Conservation (phyloP, 2,113 vertebrate species). For the Corythornis madagascariensis region DNA sequence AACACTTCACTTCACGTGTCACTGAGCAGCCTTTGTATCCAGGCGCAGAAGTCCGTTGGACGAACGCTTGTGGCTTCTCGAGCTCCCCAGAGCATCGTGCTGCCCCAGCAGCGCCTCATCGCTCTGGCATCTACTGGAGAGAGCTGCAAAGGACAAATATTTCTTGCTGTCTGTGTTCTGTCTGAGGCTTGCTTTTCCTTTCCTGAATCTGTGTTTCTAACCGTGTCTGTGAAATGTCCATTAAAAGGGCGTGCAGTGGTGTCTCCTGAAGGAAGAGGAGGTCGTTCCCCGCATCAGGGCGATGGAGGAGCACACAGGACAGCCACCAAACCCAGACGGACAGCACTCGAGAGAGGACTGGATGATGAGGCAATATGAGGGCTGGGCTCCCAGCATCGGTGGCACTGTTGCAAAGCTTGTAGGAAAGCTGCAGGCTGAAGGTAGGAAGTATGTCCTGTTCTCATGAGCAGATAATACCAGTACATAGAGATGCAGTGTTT, state of each 20-base stretch:
- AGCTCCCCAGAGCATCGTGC: too few relatives aligned
- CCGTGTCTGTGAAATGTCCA: constrained; percentile 49
- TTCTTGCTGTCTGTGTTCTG: not conserved
- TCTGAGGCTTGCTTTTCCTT: not conserved
- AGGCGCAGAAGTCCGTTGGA: too few relatives aligned
- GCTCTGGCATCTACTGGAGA: too few relatives aligned
- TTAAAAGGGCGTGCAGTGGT: constrained; percentile 93
- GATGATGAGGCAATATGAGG: constrained; percentile 77
- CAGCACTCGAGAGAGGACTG: constrained; percentile 78
- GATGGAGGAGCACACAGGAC: constrained; percentile 89
- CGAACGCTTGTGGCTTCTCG: too few relatives aligned
- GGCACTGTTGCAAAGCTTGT: constrained; percentile 83
- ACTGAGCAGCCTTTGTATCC: not conserved
- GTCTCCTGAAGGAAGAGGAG: constrained; percentile 88
- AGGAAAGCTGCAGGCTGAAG: constrained; percentile 93
- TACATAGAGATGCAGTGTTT: not conserved
- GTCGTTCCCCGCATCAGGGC: constrained; percentile 84
- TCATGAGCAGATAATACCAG: not conserved
- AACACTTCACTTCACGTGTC: not conserved
- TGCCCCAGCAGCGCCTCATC: too few relatives aligned
- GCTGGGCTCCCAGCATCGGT: constrained; percentile 78
- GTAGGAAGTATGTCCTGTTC: constrained; percentile 58
- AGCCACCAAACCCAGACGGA: constrained; percentile 78
- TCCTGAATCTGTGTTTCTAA: constrained; percentile 39
- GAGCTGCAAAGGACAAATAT: too few relatives aligned